Conservation (phyloP, 2,113 vertebrate species). For the rabbit (Oryctolagus cuniculus) region DNA sequence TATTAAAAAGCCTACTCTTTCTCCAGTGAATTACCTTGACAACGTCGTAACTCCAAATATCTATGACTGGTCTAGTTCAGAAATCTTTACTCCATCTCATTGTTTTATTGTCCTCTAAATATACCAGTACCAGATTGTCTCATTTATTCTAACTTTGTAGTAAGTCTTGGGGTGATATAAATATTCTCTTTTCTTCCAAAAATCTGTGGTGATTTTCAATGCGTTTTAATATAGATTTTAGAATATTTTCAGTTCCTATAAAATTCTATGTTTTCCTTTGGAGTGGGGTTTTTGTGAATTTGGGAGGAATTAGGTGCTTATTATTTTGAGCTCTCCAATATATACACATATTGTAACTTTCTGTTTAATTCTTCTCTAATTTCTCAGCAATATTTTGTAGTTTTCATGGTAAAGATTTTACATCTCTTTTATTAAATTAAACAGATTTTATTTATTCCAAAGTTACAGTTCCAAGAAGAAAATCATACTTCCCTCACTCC, state of each 20-base stretch:
- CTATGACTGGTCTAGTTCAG: not conserved
- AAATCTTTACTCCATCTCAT: not conserved
- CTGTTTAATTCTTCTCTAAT: not conserved
- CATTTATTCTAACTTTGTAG: not conserved
- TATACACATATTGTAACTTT: not conserved
- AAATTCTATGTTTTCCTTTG: not conserved
- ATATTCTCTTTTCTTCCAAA: not conserved
- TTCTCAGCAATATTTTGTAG: not conserved
- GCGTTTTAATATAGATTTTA: not conserved
- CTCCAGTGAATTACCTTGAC: not conserved
- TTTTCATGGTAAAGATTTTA: not conserved
- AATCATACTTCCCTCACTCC: no score
- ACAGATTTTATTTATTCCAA: no score
- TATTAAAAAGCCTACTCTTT: not conserved
- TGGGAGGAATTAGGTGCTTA: not conserved
- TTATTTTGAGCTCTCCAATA: not conserved
- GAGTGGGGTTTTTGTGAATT: not conserved
- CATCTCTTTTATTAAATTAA: not conserved
- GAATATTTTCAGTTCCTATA: not conserved
- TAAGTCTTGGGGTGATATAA: not conserved
- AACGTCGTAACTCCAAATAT: not conserved
- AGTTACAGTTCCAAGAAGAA: no score
- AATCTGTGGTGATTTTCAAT: not conserved
- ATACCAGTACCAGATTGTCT: not conserved
- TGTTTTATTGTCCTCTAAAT: not conserved